phyloP scores from a whole-genome alignment of 2,797 vertebrate genomes.

The Cossypha caffra region DNA sequence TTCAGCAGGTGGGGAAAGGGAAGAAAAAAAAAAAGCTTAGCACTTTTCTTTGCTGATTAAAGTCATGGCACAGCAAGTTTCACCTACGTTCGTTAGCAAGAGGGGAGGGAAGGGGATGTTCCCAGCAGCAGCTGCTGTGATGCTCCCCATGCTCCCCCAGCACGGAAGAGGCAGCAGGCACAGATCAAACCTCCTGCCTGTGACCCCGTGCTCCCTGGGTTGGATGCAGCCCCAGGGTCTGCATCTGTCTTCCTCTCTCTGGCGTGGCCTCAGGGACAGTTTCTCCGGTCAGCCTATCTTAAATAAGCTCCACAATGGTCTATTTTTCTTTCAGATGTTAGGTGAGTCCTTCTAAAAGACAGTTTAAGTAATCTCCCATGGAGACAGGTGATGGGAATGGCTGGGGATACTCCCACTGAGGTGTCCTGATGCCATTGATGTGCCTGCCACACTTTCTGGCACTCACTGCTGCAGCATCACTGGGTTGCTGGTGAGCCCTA shows the following conservation, averaged over 20 bases:
- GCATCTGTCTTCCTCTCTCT: background rate
- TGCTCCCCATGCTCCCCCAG: background rate
- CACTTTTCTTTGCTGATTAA: conserved; percentile 64
- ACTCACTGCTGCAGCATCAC: background rate
- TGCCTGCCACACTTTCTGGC: background rate
- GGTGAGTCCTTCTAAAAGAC: background rate
- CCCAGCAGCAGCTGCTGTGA: conserved; percentile 15
- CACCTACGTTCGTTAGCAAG: conserved; percentile 33
- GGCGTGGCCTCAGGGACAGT: background rate
- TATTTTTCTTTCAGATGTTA: background rate
- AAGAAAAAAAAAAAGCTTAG: background rate
- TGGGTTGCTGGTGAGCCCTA: background rate
- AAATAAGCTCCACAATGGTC: background rate
- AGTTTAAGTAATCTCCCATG: accelerated
- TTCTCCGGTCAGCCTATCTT: background rate
- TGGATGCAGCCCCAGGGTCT: background rate
- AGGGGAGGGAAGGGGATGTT: conserved; percentile 3
- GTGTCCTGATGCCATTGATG: accelerated
- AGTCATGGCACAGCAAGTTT: conserved; percentile 66
- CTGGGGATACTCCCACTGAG: background rate
- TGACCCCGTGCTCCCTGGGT: accelerated
- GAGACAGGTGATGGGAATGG: background rate
- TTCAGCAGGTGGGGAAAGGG: conserved; percentile 54
- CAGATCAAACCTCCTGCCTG: background rate
- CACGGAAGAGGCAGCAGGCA: accelerated